A percentile compares a stretch with the other conserved stretches of the same genome.
phyloP scores from a whole-genome alignment of 2,888 invertebrate species.

The Scaeva pyrastri region DNA sequence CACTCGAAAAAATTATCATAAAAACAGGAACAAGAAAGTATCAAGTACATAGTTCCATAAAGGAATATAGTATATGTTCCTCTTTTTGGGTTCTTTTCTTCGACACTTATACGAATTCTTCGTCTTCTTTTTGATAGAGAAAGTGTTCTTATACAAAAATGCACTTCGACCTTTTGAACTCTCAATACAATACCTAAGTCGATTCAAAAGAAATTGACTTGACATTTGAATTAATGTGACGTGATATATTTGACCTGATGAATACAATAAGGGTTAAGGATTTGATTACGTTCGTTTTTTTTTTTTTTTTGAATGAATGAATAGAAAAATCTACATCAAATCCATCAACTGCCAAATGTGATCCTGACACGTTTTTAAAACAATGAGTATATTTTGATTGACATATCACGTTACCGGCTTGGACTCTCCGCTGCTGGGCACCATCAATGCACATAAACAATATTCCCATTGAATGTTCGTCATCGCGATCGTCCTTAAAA shows the following conservation, averaged over 20 bases:
- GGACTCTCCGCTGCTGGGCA: conserved; percentile 54
- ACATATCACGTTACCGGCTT: conserved; percentile 43
- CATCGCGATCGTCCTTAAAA: conserved; percentile 66
- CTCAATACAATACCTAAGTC: neutral
- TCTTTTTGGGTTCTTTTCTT: neutral
- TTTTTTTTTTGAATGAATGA: neutral
- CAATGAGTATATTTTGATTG: conserved; percentile 59
- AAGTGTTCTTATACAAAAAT: conserved; percentile 56
- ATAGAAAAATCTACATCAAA: conserved; percentile 16
- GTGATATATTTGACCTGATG: conserved; percentile 41
- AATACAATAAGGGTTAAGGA: conserved; percentile 29
- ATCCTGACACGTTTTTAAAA: conserved; percentile 53
- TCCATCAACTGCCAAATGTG: conserved; percentile 24
- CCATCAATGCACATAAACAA: neutral
- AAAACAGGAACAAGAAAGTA: neutral
- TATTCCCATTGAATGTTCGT: conserved; percentile 4
- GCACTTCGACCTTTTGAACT: conserved; percentile 61
- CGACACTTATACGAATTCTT: no score
- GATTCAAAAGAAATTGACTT: conserved; percentile 33
- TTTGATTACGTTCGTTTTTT: conserved; percentile 19
- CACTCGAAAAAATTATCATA: neutral
- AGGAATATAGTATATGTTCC: neutral
- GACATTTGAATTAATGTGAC: neutral
- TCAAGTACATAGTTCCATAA: neutral
- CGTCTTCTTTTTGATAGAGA: conserved; percentile 29